phyloP scores from a whole-genome alignment of 2,888 invertebrate genomes.

The Eilema depressum region DNA sequence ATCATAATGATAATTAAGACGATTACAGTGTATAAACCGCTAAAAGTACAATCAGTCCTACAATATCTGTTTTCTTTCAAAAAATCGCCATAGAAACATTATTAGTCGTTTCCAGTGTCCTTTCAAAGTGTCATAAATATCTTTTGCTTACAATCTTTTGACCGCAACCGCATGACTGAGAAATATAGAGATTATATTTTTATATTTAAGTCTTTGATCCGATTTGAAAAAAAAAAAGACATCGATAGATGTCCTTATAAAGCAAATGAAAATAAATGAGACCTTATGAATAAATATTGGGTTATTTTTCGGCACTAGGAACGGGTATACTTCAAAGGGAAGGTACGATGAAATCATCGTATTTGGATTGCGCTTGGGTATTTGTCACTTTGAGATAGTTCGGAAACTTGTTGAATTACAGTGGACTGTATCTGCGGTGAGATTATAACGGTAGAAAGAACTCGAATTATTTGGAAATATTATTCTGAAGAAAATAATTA shows the following conservation, averaged over 20 bases:
- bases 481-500: background rate
- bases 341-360: background rate
- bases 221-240: background rate
- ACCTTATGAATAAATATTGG: constrained; percentile 39
- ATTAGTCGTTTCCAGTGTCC: background rate
- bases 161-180: background rate
- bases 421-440: background rate
- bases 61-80: background rate
- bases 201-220: background rate
- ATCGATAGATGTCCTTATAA: constrained; percentile 1
- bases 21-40: no score
- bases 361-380: background rate
- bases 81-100: background rate
- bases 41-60: background rate
- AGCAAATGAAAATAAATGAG: constrained; percentile 27
- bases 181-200: background rate
- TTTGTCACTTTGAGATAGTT: constrained; percentile 1
- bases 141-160: background rate
- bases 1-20: no score
- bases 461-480: background rate
- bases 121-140: background rate
- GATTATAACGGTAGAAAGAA: background rate
- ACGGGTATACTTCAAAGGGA: constrained; percentile 23
- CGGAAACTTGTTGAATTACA: background rate
- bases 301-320: constrained; percentile 20